A percentile compares a stretch with the other conserved stretches of the same genome.
Conservation (phyloP, 1,140 invertebrate genomes). For the Drosophila pandora region DNA sequence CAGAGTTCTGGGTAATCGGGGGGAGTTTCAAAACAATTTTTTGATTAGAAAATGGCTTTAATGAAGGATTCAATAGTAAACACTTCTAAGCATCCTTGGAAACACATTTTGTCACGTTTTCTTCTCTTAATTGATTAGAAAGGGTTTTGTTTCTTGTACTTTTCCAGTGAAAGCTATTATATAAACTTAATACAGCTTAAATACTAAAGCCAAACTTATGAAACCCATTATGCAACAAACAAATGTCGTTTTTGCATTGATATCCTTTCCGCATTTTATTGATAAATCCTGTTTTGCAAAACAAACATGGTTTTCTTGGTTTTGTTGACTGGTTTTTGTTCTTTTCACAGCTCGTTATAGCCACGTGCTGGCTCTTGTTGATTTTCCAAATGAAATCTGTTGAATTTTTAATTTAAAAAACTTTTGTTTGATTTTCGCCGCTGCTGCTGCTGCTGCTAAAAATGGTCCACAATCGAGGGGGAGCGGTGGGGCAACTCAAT, state of each 20-base stretch:
- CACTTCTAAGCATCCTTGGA: too few species aligned
- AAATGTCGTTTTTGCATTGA: neutral
- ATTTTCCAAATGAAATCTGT: conserved; percentile 37
- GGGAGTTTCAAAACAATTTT: neutral
- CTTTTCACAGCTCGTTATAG: conserved; percentile 4
- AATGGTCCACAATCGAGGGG: neutral
- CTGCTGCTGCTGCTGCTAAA: conserved; percentile 10
- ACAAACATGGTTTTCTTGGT: conserved; percentile 7
- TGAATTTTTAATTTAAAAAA: conserved; percentile 64
- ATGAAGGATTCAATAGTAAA: too few species aligned
- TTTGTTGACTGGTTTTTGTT: conserved; percentile 24
- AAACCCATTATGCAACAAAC: neutral
- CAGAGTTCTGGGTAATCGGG: neutral
- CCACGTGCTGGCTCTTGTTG: conserved; percentile 7
- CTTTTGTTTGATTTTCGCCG: conserved; percentile 43
- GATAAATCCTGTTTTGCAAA: conserved; percentile 3
- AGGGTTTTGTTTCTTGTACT: neutral
- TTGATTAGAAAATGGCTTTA: neutral
- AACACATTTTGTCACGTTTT: neutral
- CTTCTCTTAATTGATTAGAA: neutral
- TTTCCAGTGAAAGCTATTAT: neutral
- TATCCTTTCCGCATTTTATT: conserved; percentile 10
- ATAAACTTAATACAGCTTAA: neutral
- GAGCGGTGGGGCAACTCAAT: conserved; percentile 16
- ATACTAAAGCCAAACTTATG: neutral